Evolutionary conservation across 2,888 invertebrate species (phyloP), one percentile per base, ranked within the genome.

Genomic region (Schizaphis graminum): DNA sequence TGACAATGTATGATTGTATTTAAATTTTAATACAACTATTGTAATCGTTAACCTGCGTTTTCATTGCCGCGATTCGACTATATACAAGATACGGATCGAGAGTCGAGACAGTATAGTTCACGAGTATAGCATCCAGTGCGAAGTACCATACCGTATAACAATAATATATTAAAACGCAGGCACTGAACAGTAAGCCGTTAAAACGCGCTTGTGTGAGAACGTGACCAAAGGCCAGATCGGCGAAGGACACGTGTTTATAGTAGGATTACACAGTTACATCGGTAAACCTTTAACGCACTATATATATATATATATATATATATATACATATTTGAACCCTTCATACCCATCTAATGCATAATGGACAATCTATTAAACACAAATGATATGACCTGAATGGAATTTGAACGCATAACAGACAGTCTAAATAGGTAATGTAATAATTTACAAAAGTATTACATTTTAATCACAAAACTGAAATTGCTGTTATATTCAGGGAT

Each of bases 181-280:
- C 56, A 41, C 57, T 85, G 26, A n/a, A 3, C 35, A 35, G 47
- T 94, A 94, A 94, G 91, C 94, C 90, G 90, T 94, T 94, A 91
- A 94, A 94, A 94, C 94, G 53, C 49, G 89, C 67, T 49, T 47
- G 90, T 94, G 90, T 91, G 94, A 53, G 94, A 94, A 94, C 94
- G 94, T 94, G 94, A 94, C 94, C 94, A 91, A 94, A 94, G 94
- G 91, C 94, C 94, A 94, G 90, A 91, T 85, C 94, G 35, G 24
- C 67, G 86, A 44, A 91, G 91, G 86, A 94, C 94, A 91, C 91
- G 94, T 94, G 94, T 94, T 94, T 91, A 61, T 35, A 85, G 86
- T 44, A 11, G 94, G 94, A 94, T 94, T 94, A 94, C 93, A 93
- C 94, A 56, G 90, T 94, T 94, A 94, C 94, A 67, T 53, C 94